These are phyloP conservation scores for Caenorhabditis sp. DNA, from an alignment of 2,888 invertebrate species.

Conservation along the genomic window DNA sequence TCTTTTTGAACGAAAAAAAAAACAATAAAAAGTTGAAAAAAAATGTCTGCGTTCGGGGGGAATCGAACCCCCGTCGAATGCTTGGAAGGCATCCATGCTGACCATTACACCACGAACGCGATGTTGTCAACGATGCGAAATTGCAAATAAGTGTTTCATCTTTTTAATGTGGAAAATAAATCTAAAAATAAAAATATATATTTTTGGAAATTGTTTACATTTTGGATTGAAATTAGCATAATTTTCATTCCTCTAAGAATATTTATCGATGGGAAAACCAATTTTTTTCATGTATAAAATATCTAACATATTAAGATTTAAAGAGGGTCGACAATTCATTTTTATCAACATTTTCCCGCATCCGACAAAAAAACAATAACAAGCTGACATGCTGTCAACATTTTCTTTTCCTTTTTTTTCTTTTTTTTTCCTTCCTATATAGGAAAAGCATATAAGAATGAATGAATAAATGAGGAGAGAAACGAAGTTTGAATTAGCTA, in stretches of 20 bases:
- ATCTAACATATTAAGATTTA: not conserved
- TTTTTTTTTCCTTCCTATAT: not conserved
- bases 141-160: not conserved
- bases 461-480: not conserved
- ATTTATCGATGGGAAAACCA: not conserved
- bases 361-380: not conserved
- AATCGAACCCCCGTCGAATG: conserved; percentile 49
- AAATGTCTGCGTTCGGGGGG: conserved; percentile 41
- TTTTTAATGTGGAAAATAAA: not conserved
- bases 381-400: conserved; percentile 4
- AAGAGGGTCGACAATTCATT: not conserved
- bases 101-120: conserved; percentile 51
- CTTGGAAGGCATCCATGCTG: conserved; percentile 52
- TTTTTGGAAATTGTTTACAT: conserved; percentile 1
- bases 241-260: not conserved
- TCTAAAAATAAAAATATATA: not conserved
- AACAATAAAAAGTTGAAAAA: not conserved
- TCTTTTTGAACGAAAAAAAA: not conserved
- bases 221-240: not conserved
- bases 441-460: not conserved
- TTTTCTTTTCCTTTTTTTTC: not conserved
- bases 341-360: not conserved
- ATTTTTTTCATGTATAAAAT: not conserved
- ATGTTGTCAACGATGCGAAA: not conserved
- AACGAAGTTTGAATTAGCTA: not conserved